Base-by-base conservation (phyloP, 2,113 vertebrate species). In the Thinocorus orbignyianus region DNA sequence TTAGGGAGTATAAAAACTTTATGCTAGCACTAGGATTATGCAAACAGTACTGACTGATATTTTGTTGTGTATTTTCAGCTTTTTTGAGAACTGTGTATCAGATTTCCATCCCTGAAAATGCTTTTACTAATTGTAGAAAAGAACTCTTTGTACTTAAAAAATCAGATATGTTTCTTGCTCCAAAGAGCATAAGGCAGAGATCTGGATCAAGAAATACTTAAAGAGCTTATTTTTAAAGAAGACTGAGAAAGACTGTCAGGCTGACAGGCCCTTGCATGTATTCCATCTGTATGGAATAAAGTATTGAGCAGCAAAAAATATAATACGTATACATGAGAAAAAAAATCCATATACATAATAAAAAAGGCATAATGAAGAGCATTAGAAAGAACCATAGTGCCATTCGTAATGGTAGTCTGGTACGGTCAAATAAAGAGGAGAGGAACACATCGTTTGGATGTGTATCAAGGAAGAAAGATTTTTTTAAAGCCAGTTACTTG, bases 201-300 rank as follows among this genome's bases (percentile, higher is more conserved):
- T 93, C 71, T 96, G 87, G 58, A 97, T 93, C 70, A 95, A 91
- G 85, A 95, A 92, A 91, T 90, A 86, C 33, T 94, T 87, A 68
- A 81, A 89, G 44, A 95, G 92, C 82, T 77, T 91, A 94, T 96
- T 96, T 96, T 96, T 92, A 95, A 95, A 91, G 68, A 90, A 80
- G 90, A 70, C 90, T 94, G 92, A 96, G 85, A 95, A 93, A 94
- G 90, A 77, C 93, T 95, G 91, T 90, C 93, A 95, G 41, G 18
- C 44, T 96, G 95, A 92, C 83, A 92, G 73, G 74, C 37, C 71
- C 31, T 87, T 87, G 74, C 60, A 86, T 84, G 39, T 88, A 54
- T 94, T 96, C 88, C 79, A 80, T 86, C 88, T 0, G 1, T 86
- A 88, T 86, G 82, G 90, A 90, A 72, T 52, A 68, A 61, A 90